A percentile compares a stretch with the other conserved stretches of the same genome.
Evolutionary conservation across 1,140 invertebrate species (phyloP).

Genomic region (Oedothorax gibbosus): DNA sequence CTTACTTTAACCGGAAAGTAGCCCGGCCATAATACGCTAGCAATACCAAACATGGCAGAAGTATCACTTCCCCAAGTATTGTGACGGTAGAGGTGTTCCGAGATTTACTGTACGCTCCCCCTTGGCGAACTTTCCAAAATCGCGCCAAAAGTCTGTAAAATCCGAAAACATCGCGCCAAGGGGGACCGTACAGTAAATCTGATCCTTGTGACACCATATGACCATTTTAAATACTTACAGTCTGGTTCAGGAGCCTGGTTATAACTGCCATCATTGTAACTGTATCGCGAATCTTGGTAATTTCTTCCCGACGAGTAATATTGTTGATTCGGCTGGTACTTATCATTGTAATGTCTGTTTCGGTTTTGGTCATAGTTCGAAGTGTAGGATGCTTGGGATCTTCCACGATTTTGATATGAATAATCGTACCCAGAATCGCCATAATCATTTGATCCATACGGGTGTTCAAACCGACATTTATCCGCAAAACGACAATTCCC

Average conservation of each 20-base stretch:
- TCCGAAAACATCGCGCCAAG: background rate
- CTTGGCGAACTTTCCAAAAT: background rate
- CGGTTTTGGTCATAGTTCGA: background rate
- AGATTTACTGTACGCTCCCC: background rate
- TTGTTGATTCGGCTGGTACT: background rate
- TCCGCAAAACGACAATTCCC: constrained; percentile 49
- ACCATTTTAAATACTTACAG: background rate
- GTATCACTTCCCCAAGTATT: too few species aligned
- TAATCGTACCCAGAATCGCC: too few species aligned
- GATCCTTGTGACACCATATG: too few species aligned
- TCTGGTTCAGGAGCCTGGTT: background rate
- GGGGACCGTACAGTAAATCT: too few species aligned
- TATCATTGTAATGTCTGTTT: background rate
- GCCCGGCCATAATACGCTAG: too few species aligned
- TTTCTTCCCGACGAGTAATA: background rate
- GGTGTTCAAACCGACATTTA: constrained; percentile 45
- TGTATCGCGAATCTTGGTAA: background rate
- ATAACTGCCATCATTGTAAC: background rate
- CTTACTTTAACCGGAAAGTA: too few species aligned
- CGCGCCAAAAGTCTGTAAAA: background rate
- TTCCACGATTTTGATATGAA: background rate
- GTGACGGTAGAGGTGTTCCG: too few species aligned
- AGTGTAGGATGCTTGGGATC: background rate
- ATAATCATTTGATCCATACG: constrained; percentile 1
- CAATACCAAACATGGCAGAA: too few species aligned